Base-by-base conservation (phyloP, 2,888 invertebrate genomes). In the Helicoverpa assulta region DNA sequence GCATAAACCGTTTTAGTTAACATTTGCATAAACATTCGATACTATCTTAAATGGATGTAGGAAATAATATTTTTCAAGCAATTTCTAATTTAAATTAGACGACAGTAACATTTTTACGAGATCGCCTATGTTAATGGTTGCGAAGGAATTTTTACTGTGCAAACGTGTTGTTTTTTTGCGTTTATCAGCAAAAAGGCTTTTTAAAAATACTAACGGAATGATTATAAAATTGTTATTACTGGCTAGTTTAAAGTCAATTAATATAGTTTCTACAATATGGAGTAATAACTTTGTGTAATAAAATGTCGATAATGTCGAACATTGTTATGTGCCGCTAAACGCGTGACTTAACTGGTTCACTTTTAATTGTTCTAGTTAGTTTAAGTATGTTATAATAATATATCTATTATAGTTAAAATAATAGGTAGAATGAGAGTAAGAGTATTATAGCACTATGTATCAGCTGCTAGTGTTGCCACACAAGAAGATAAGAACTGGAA, bases 21-120 rank as follows among this genome's bases (percentile, higher is more conserved):
- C 10, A 78, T 82, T 80, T 50, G 26, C 74, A 78, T 76, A 73
- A 50, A 21, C 50, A 47, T 47, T 66, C 58, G 72, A 77, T 82
- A 67, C 26, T 61, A 82, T 82, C 83, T 43, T 12, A 29, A 59
- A 53, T 18, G 53, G 33, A 56, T 59, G 37, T 51, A 70, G 65
- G 54, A 73, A 82, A 78, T 67, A 69, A 67, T 66, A 73, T 73
- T 67, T 77, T 70, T 57, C 55, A 65, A 66, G 69, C 66, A 76
- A 79, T 81, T 77, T 82, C 77, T 81, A 81, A 82, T 81, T 76
- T 67, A 61, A 77, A 74, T 72, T 58, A 69, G 57, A 56, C 47
- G 56, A 64, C 77, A 61, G 55, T 66, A 43, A 69, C 60, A 80
- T 40, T 76, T 76, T 81, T 73, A 82, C 59, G 68, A 70, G 76